A percentile compares a stretch with the other conserved stretches of the same genome.
Conservation (phyloP, 1,140 invertebrate genomes). For the Teleopsis dalmanni region DNA sequence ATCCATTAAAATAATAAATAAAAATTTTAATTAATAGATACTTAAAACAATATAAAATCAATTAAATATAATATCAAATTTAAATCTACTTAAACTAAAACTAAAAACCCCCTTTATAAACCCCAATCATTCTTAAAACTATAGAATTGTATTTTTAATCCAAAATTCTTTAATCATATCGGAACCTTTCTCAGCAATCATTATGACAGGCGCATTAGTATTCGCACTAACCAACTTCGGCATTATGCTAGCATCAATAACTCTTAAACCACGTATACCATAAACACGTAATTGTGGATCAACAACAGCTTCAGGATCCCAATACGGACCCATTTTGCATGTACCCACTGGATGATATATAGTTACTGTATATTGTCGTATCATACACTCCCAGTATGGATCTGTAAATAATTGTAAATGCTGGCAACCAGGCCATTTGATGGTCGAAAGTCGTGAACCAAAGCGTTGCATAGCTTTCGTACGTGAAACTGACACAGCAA, state of each 20-base stretch:
- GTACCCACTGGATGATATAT: slow-evolving; percentile 86
- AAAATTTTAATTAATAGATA: no score
- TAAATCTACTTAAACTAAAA: not conserved
- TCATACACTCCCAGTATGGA: slow-evolving; percentile 76
- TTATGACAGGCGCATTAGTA: slow-evolving; percentile 75
- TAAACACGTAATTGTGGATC: slow-evolving; percentile 75
- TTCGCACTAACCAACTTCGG: slow-evolving; percentile 75
- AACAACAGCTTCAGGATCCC: slow-evolving; percentile 78
- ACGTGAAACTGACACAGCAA: slow-evolving; percentile 63
- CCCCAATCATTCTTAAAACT: not conserved
- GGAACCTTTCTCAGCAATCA: slow-evolving; percentile 77
- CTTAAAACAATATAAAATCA: no score
- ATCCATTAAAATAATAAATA: no score
- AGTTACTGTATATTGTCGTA: slow-evolving; percentile 68
- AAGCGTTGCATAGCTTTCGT: slow-evolving; percentile 64
- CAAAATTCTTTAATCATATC: slow-evolving; percentile 77
- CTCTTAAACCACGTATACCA: slow-evolving; percentile 67
- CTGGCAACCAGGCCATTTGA: slow-evolving; percentile 63
- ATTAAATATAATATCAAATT: no score
- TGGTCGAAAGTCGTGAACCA: slow-evolving; percentile 59
- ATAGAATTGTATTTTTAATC: slow-evolving; percentile 49
- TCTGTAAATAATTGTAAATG: slow-evolving; percentile 60
- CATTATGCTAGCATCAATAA: slow-evolving; percentile 80
- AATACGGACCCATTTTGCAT: slow-evolving; percentile 85
- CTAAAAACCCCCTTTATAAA: not conserved